These are phyloP conservation scores for Microcebus lehilahytsara DNA, from an alignment of 2,113 vertebrate species.

Conservation along the genomic window DNA sequence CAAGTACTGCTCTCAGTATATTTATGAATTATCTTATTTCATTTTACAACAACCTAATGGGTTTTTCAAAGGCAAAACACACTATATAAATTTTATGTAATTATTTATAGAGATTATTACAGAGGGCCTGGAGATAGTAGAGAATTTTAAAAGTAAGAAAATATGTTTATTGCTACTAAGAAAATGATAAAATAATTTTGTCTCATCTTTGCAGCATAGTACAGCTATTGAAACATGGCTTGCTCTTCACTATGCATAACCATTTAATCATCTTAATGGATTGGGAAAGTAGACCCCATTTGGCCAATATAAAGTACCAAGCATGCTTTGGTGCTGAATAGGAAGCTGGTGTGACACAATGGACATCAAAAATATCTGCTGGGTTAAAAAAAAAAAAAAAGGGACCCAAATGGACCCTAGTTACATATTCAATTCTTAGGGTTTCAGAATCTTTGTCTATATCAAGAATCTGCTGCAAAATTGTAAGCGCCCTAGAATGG, in stretches of 20 bases:
- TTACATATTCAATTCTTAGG: background rate
- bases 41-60: background rate
- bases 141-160: slow-evolving; percentile 17
- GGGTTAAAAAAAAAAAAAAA: background rate
- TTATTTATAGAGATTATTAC: slow-evolving; percentile 35
- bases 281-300: background rate
- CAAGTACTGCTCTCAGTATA: background rate
- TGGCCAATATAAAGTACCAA: background rate
- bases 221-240: background rate
- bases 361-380: background rate
- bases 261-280: background rate
- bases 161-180: background rate
- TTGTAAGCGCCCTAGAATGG: background rate
- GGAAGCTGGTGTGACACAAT: background rate
- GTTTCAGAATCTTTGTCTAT: background rate
- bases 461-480: background rate
- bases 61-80: slow-evolving; percentile 36
- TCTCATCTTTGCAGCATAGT: background rate
- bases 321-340: background rate
- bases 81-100: slow-evolving; percentile 8
- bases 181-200: slow-evolving; percentile 24
- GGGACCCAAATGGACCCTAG: no score
- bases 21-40: background rate
- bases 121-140: background rate
- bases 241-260: background rate